Base-by-base conservation (phyloP, 2,113 vertebrate genomes). In the Protobothrops flavoviridis region DNA sequence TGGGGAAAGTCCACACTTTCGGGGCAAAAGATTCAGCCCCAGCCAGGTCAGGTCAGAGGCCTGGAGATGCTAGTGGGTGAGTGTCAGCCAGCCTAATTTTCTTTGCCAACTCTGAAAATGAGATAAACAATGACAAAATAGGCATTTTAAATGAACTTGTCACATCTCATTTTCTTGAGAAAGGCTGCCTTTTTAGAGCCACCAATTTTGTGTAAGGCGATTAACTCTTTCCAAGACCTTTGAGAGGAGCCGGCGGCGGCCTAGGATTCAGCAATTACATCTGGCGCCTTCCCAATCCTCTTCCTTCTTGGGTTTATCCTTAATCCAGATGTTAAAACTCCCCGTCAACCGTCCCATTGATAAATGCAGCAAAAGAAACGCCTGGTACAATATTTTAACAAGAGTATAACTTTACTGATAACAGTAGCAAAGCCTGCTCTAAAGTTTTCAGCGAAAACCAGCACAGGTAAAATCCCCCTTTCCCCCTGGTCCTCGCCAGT, bases 61-160 rank as follows among this genome's bases (percentile, higher is more conserved):
- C 97, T 95, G 93, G 97, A 97, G 97, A 93, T 21, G 92, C 96
- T 93, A 94, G 93, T 69, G 94, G 95, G 95, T 97, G 97, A 97
- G 97, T 97, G 98, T 98, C 97, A 97, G 97, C 91, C 96, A 94
- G 94, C 95, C 98, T 98, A 97, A 98, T 98, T 98, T 97, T 97
- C 94, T 97, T 96, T 96, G 98, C 98, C 98, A 98, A 96, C 95
- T 94, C 96, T 56, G 97, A 98, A 98, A 99, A 98, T 98, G 97
- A 98, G 98, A 98, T 98, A 97, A 99, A 98, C 97, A 98, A 98
- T 97, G 95, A 98, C 97, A 98, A 97, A 98, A 96, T 97, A 95
- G 94, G 96, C 97, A 94, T 97, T 97, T 98, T 97, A 98, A 99
- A 99, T 99, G 98, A 98, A 98, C 97, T 97, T 98, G 98, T 99